Base-by-base conservation (phyloP, 35 echinoderm and acorn worm species). In the Heliocidaris tuberculata region DNA sequence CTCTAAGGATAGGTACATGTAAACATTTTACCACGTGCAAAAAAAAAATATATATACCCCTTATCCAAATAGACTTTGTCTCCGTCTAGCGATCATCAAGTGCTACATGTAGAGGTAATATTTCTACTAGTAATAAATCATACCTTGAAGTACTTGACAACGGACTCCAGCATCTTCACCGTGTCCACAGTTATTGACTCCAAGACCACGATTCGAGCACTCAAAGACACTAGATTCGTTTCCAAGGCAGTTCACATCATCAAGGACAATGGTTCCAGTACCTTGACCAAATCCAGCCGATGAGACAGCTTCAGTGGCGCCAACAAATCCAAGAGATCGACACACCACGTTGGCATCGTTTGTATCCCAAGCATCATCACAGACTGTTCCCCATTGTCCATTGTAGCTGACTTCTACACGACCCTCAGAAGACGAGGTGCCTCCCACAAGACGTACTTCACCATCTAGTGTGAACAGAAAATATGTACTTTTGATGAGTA, bases 371-470 rank as follows among this genome's bases (percentile, higher is more conserved):
- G 16, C 19, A 24, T 89, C 87, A 89, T 89, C 87, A 30, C 87
- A 89, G 9, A 89, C 47, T n/a, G 87, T 89, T 24, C 87, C 87
- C 87, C 87, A 89, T 89, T 89, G 19, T 32, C 47, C 87, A 9
- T 89, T 89, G 87, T n/a, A 31, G 30, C 16, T 16, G 19, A 89
- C 12, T n/a, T 89, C 87, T 19, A 89, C 87, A 6, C 87, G 31
- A 2, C 87, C 87, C 9, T 12, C 31, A 42, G 35, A 42, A 42
- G 35, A 42, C 29, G 27, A 19, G 7, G 27, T 27, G 21, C 65
- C 65, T 6, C 65, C 65, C 0, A n/a, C 65, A n/a, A 78, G 19
- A 5, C 65, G 65, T 19, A 78, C 65, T 42, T 42, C 35, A 42
- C 35, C 35, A 42, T 42, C 35, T 42, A 42, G 35, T 42, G 35